Percentiles rank a stretch among this genome's conserved stretches.
Evolutionary conservation across 2,888 invertebrate species (phyloP).

Genomic region (Caenorhabditis sp.): DNA sequence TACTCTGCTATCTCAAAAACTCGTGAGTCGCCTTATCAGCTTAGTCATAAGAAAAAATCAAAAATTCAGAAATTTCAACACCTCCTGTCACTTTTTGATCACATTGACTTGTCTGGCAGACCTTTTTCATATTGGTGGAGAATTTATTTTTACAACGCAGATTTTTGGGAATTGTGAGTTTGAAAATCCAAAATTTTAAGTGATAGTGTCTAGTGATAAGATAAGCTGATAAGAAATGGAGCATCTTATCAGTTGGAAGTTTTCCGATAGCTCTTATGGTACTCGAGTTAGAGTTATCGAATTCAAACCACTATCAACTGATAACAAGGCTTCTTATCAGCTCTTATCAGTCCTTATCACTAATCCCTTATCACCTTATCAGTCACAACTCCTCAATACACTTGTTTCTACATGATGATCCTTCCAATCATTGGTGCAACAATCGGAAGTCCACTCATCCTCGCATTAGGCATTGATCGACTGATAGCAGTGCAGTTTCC

Average conservation of each 20-base stretch:
- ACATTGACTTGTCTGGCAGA: neutral
- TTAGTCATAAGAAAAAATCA: neutral
- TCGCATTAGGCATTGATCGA: neutral
- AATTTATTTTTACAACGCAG: neutral
- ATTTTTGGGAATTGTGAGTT: neutral
- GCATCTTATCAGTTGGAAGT: neutral
- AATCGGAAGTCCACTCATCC: neutral
- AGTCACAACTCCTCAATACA: neutral
- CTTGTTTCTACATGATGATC: constrained; percentile 5
- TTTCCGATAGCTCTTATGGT: neutral
- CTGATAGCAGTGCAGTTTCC: neutral
- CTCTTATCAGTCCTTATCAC: too few species aligned
- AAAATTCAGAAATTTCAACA: neutral
- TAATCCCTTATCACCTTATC: neutral
- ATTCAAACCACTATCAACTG: neutral
- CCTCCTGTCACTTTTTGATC: neutral
- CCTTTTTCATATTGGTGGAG: neutral
- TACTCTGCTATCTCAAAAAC: neutral
- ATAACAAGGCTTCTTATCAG: too few species aligned
- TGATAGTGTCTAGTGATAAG: too few species aligned
- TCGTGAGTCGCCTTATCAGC: neutral
- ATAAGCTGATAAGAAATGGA: neutral
- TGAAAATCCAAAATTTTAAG: neutral
- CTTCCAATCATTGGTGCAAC: neutral
- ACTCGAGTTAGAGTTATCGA: neutral